Evolutionary conservation across 2,888 invertebrate species (phyloP).

Genomic region (Amblyjoppa proteus): DNA sequence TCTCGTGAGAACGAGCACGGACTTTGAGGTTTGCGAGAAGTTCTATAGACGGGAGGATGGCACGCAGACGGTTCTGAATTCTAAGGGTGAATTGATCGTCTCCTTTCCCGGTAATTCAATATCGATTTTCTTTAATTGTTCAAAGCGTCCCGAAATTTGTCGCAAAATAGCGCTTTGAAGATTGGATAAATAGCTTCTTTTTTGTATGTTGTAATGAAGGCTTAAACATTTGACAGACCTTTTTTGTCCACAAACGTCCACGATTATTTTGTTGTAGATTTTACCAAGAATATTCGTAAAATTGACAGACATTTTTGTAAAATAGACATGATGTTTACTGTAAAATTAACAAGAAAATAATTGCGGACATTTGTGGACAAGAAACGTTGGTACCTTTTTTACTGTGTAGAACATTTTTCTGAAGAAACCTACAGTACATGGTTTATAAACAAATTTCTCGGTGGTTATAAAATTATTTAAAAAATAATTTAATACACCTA

Average conservation of each 20-base stretch:
- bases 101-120: slow-evolving; percentile 76
- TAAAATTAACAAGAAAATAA: no score
- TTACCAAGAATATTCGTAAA: no score
- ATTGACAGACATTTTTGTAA: no score
- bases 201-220: background rate
- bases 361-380: no score
- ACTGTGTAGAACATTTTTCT: background rate
- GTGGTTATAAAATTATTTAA: background rate
- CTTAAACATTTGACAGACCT: no score
- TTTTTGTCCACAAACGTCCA: no score
- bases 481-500: no score
- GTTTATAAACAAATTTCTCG: background rate
- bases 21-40: slow-evolving; percentile 79
- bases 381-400: no score
- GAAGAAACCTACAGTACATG: background rate
- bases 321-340: no score
- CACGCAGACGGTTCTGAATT: slow-evolving; percentile 77
- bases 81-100: slow-evolving; percentile 78
- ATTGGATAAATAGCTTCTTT: background rate
- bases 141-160: background rate
- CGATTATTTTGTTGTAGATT: no score
- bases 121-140: background rate
- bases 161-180: background rate
- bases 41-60: slow-evolving; percentile 80
- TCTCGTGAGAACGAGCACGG: slow-evolving; percentile 78